Base-by-base conservation (phyloP, 2,113 vertebrate genomes). In the Eulemur rufifrons region DNA sequence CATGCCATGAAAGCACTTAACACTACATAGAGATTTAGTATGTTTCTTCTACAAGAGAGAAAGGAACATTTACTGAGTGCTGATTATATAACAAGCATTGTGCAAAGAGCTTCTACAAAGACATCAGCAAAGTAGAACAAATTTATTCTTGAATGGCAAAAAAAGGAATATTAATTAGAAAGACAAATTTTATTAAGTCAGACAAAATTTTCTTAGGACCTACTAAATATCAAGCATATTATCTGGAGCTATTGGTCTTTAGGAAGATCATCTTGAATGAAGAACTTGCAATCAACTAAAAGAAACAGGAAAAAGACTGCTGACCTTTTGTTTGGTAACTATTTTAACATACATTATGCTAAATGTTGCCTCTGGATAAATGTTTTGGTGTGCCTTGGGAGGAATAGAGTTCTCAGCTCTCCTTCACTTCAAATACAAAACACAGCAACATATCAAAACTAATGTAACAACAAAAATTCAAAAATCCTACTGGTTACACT, bases 1-100 rank as follows among this genome's bases (percentile, higher is more conserved):
- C 91, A 96, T 78, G 91, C 86, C 86, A 96, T 84, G 47, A 96
- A 91, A 96, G 89, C 74, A 76, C 27, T 94, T 81, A 95, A 78
- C 6, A 89, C 54, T 91, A 93, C 13, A 61, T 4, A 83, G 34
- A 59, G 66, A 96, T 71, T 76, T 59, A 86, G 77, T 71, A 34
- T 90, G 42, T 81, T 91, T 95, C 82, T 94, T 96, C 52, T 69
- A 89, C 56, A 84, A 89, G 85, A 92, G 69, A 78, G 39, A 86
- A 94, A 83, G n/a, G 45, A 95, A 80, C 27, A 88, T 93, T 82
- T 94, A 86, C 21, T 54, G 42, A 64, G 21, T 81, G 42, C n/a
- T 86, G 89, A 89, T 63, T 88, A 76, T 32, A 91, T 66, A 80
- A 47, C 78, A 96, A 96, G 76, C 91, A 78, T 21, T 93, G 20